Percentiles rank a stretch among this genome's conserved stretches.
Conservation (phyloP, 1,140 invertebrate species). For the Lepidurus packardi region DNA sequence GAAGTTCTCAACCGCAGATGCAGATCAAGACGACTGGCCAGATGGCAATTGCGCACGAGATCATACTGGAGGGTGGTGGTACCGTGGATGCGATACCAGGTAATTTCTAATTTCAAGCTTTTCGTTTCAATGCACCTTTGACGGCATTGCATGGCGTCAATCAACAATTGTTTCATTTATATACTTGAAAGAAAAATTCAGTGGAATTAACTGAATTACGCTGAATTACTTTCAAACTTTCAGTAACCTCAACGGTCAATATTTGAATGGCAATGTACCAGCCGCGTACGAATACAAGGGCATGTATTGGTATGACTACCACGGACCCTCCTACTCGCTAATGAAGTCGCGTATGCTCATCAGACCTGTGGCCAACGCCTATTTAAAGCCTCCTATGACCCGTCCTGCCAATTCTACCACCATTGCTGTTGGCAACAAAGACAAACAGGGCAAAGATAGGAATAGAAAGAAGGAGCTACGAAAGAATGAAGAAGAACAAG, state of each 20-base stretch:
- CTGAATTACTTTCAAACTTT: background rate
- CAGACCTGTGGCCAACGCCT: constrained; percentile 45
- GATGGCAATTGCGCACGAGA: constrained; percentile 63
- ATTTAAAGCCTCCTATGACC: constrained; percentile 27
- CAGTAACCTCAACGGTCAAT: constrained; percentile 56
- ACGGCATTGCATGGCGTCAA: background rate
- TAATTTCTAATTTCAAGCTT: constrained; percentile 31
- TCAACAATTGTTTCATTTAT: background rate
- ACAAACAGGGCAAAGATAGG: constrained; percentile 31
- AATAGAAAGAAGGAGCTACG: constrained; percentile 31
- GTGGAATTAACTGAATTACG: background rate
- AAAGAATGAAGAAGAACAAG: constrained; percentile 25
- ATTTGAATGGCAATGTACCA: constrained; percentile 51
- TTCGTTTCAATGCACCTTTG: constrained; percentile 1
- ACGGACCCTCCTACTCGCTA: constrained; percentile 51
- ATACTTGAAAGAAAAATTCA: background rate
- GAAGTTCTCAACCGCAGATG: constrained; percentile 64
- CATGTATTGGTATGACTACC: constrained; percentile 57
- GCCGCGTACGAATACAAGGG: constrained; percentile 51
- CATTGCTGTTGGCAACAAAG: background rate
- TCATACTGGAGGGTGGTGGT: constrained; percentile 61
- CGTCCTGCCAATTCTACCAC: constrained; percentile 28
- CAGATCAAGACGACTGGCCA: constrained; percentile 63
- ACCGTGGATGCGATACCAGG: constrained; percentile 52
- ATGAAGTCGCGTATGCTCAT: constrained; percentile 54